These are phyloP conservation scores for Athripsodes cinereus DNA, from an alignment of 2,888 invertebrate genomes.

Conservation along the genomic window DNA sequence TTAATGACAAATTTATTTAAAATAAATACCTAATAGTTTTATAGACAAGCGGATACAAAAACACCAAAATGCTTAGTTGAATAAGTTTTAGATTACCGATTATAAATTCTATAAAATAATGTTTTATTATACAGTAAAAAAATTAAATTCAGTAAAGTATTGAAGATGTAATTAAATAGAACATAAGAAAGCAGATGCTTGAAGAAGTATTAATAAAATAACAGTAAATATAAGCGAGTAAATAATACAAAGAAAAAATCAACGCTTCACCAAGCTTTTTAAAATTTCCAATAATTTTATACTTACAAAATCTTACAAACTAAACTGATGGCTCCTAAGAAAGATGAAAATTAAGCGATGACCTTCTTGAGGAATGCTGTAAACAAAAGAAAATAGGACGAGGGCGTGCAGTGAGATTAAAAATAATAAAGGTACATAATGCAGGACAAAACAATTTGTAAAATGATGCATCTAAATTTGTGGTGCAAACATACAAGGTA, in stretches of 20 bases:
- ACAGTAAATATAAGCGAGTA: no score
- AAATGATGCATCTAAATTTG: background rate
- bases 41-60: no score
- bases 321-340: conserved; percentile 41
- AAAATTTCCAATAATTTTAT: conserved; percentile 10
- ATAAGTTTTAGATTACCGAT: background rate
- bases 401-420: conserved; percentile 13
- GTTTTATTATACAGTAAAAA: no score
- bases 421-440: conserved; percentile 11
- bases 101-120: no score
- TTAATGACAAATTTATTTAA: no score
- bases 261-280: no score
- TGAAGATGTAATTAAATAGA: background rate
- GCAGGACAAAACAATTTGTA: background rate
- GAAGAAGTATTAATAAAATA: no score
- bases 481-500: background rate
- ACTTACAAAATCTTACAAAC: conserved; percentile 54
- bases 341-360: conserved; percentile 50
- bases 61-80: no score
- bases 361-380: conserved; percentile 76
- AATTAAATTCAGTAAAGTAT: no score
- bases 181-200: background rate
- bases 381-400: conserved; percentile 41
- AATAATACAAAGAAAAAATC: no score
- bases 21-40: no score